A percentile compares a stretch with the other conserved stretches of the same genome.
Evolutionary conservation across 1,140 invertebrate genomes (phyloP).

Genomic region (Drosophila kohkoa): DNA sequence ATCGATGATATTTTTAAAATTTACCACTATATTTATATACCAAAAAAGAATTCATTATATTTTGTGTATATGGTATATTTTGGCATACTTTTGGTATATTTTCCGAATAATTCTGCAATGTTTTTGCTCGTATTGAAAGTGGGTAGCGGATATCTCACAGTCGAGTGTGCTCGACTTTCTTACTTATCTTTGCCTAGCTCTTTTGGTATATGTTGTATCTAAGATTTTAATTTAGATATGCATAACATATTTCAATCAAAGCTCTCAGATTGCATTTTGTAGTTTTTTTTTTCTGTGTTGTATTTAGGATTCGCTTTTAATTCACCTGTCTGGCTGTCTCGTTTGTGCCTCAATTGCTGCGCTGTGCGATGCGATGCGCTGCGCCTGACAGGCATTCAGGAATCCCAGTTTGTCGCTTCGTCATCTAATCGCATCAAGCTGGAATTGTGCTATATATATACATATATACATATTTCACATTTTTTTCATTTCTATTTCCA

Average conservation of each 20-base stretch:
- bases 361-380: neutral
- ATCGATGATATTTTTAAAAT: too few relatives aligned
- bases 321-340: constrained; percentile 12
- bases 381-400: constrained; percentile 1
- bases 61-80: too few relatives aligned
- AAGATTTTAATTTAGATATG: neutral
- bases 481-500: too few relatives aligned
- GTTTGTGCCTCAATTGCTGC: constrained; percentile 19
- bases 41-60: too few relatives aligned
- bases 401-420: constrained; percentile 8
- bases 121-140: too few relatives aligned
- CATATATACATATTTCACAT: constrained; percentile 2
- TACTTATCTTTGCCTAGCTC: too few relatives aligned
- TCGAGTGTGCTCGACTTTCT: too few relatives aligned
- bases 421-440: constrained; percentile 34
- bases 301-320: constrained; percentile 7
- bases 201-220: too few relatives aligned
- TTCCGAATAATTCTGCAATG: too few relatives aligned
- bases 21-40: too few relatives aligned
- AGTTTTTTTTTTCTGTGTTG: neutral
- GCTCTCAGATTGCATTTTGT: neutral
- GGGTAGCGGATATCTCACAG: too few relatives aligned
- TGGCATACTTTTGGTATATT: too few relatives aligned
- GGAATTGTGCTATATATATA: neutral
- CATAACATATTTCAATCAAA: neutral